Evolutionary conservation across 2,888 invertebrate species (phyloP), one percentile per base, ranked within the genome.

Genomic region (Nemoura dubitans): DNA sequence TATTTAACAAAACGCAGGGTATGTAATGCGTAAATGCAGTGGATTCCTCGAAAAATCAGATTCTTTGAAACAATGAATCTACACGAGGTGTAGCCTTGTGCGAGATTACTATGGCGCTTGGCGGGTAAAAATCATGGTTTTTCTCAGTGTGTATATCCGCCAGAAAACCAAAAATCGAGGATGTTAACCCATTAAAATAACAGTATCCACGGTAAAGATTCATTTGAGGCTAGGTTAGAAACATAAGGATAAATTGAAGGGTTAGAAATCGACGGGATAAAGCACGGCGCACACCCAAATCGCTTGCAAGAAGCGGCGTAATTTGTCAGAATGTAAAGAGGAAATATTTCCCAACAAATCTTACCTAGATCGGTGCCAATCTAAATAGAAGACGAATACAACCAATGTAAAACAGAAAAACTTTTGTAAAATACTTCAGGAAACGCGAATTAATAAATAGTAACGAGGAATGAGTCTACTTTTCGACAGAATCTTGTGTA

Each of bases 41-140:
- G 59, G 59, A 7, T 59, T 59, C 14, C 2, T 7, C 3, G 59
- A 21, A 59, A 21, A 59, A 21, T 21, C 59, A 16, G 59, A 59
- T 21, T 59, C 21, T 21, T 7, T 59, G 59, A 59, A 36, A 59
- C 59, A 59, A 59, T 59, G 59, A 59, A 59, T 59, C 59, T 14
- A 21, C 59, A 59, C 59, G 59, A 59, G 59, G 59, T 59, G 59
- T 59, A 59, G 59, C 59, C 59, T 59, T 59, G 59, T 59, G 5
- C 5, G 59, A 59, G 21, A 59, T 59, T 59, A 59, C 85, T 86
- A 88, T 88, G 89, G 89, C 88, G 87, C 87, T 88, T 89, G 89
- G 88, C 89, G 89, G 89, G 88, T 81, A 88, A 88, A 88, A 87
- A 84, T 84, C 59, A 59, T 84, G 84, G 27, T 1, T 59, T 59